phyloP scores from a whole-genome alignment of 2,113 vertebrate species.

The Halichoerus grypus region DNA sequence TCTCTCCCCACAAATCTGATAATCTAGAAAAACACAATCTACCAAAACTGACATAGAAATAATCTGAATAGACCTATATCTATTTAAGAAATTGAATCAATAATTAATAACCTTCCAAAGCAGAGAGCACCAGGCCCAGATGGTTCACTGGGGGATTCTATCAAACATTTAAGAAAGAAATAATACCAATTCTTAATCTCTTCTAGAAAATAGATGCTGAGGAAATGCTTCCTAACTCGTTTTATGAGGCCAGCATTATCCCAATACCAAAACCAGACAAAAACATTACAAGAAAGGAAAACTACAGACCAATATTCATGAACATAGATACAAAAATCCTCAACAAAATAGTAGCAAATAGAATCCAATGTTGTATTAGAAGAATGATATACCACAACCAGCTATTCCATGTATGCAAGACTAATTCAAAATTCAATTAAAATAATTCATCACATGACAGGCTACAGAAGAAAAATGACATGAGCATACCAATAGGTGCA shows the following conservation, averaged over 20 bases:
- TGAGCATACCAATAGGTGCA: not conserved
- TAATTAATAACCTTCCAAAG: not conserved
- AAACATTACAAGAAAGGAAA: constrained; percentile 3
- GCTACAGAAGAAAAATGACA: not conserved
- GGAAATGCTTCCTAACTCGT: not conserved
- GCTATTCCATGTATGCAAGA: not conserved
- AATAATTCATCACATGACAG: not conserved
- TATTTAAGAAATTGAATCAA: not conserved
- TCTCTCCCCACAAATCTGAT: not conserved
- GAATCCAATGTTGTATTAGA: not conserved
- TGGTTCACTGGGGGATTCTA: not conserved
- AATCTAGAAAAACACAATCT: not conserved
- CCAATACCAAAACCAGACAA: not conserved
- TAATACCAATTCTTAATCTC: not conserved
- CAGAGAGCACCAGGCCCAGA: not conserved
- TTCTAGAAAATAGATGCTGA: not conserved
- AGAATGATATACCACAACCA: not conserved
- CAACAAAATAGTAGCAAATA: not conserved
- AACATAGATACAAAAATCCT: not conserved
- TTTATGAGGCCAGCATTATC: not conserved
- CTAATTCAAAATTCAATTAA: not conserved
- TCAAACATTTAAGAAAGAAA: not conserved
- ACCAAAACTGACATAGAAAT: not conserved
- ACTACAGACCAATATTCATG: not conserved
- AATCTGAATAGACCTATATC: not conserved